These are phyloP conservation scores for Hippocampus barbouri DNA, from an alignment of 2,113 vertebrate species.

Conservation along the genomic window DNA sequence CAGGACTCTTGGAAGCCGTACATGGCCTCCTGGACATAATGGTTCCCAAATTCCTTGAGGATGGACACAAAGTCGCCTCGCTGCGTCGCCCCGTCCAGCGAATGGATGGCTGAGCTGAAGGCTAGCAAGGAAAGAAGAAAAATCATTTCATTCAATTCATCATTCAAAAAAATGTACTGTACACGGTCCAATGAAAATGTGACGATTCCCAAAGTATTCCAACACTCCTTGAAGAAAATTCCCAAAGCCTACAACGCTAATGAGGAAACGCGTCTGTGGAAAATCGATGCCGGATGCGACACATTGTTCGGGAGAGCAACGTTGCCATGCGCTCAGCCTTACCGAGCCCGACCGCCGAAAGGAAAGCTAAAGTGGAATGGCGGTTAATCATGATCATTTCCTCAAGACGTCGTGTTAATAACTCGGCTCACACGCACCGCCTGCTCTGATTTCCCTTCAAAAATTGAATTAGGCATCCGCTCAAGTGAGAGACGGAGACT, in stretches of 20 bases:
- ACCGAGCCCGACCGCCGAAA: constrained; percentile 35
- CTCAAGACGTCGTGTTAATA: constrained; percentile 55
- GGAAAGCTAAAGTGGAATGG: constrained; percentile 35
- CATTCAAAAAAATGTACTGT: background rate
- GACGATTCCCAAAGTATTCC: too few relatives aligned
- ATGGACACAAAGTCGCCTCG: constrained; percentile 88
- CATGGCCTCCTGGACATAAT: constrained; percentile 95
- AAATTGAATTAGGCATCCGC: constrained; percentile 61
- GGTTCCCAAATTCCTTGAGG: constrained; percentile 94
- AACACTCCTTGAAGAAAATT: too few relatives aligned
- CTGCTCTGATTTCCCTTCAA: constrained; percentile 47
- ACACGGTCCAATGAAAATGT: background rate
- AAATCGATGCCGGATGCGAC: constrained; percentile 7
- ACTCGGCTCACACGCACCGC: constrained; percentile 41
- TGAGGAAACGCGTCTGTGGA: background rate
- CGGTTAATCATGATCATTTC: constrained; percentile 57
- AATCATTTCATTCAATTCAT: background rate
- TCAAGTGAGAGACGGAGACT: constrained; percentile 52
- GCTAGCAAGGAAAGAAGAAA: constrained; percentile 58
- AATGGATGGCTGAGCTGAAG: constrained; percentile 90
- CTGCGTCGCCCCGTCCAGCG: constrained; percentile 89
- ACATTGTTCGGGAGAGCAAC: constrained; percentile 18
- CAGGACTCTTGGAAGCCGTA: constrained; percentile 98
- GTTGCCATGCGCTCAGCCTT: constrained; percentile 9
- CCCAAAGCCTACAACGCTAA: background rate